phyloP scores from a whole-genome alignment of 2,888 invertebrate genomes.

The Bombylius discolor region DNA sequence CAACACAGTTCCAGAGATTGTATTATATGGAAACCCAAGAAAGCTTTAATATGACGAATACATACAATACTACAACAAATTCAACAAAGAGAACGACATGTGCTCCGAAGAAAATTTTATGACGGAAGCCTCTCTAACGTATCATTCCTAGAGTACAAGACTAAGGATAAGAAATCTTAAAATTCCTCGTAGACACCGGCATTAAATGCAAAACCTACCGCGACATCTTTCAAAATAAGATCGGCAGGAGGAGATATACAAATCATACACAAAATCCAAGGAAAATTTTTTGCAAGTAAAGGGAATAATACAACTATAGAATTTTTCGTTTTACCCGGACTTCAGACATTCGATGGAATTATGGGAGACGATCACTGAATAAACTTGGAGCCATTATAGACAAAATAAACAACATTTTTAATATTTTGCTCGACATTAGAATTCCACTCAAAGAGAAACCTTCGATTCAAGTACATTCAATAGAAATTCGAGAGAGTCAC shows the following conservation, averaged over 20 bases:
- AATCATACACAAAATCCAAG: conserved; percentile 2
- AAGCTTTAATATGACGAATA: no score
- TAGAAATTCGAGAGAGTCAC: conserved; percentile 1
- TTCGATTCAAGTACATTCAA: conserved; percentile 2
- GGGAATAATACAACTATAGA: conserved; percentile 1
- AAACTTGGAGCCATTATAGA: conserved; percentile 4
- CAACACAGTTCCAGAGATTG: no score
- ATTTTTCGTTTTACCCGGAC: conserved; percentile 9
- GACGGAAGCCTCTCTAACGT: conserved; percentile 8
- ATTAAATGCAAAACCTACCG: neutral
- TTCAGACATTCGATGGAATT: conserved; percentile 7
- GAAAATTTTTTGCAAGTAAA: conserved; percentile 5
- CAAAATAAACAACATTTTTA: conserved; percentile 1
- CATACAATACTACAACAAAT: no score
- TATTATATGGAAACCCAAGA: no score
- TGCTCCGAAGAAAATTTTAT: conserved; percentile 7
- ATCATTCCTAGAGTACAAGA: conserved; percentile 6
- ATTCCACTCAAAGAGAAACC: no score
- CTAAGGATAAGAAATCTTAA: neutral
- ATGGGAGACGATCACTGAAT: conserved; percentile 9
- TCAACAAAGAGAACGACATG: neutral
- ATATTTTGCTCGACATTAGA: conserved; percentile 6
- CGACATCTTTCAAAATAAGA: conserved; percentile 1
- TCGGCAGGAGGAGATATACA: conserved; percentile 2
- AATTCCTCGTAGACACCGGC: conserved; percentile 6